These are phyloP conservation scores for Calephelis perditalis DNA, from an alignment of 2,888 invertebrate genomes.

Conservation along the genomic window DNA sequence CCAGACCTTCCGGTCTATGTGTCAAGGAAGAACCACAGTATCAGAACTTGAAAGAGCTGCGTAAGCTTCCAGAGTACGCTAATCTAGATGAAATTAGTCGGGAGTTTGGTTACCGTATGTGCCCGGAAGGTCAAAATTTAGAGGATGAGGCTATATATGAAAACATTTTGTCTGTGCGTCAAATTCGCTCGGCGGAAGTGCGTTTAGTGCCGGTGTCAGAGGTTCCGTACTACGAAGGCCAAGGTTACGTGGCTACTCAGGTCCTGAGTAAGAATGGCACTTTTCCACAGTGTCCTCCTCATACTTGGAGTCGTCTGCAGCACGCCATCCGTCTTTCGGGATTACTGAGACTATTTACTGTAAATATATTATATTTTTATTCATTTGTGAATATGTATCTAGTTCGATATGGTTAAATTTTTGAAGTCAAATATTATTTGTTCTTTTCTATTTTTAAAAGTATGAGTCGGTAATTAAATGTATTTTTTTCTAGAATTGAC, in stretches of 20 bases:
- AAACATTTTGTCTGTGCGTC: slow-evolving; percentile 71
- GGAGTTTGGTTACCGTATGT: slow-evolving; percentile 71
- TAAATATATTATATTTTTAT: slow-evolving; percentile 44
- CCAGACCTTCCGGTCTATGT: slow-evolving; percentile 53
- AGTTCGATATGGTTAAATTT: slow-evolving; percentile 3
- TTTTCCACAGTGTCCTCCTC: slow-evolving; percentile 72
- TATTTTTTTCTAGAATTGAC: too few relatives aligned
- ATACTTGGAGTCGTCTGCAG: slow-evolving; percentile 69
- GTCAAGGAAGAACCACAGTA: slow-evolving; percentile 70
- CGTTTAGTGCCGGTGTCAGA: slow-evolving; percentile 73
- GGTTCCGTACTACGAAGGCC: slow-evolving; percentile 70
- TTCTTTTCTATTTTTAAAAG: too few relatives aligned
- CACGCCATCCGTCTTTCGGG: slow-evolving; percentile 59
- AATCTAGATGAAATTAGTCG: slow-evolving; percentile 72
- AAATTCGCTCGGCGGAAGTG: slow-evolving; percentile 72
- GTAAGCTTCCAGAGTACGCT: slow-evolving; percentile 71
- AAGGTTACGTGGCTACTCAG: slow-evolving; percentile 72
- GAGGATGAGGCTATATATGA: slow-evolving; percentile 75
- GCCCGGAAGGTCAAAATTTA: slow-evolving; percentile 73
- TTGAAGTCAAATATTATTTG: too few relatives aligned
- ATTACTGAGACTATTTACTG: slow-evolving; percentile 60
- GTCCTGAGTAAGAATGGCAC: slow-evolving; percentile 71
- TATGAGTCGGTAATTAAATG: too few relatives aligned
- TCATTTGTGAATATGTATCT: slow-evolving; percentile 15
- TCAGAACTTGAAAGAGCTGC: slow-evolving; percentile 67